These are phyloP conservation scores for Megaleporinus macrocephalus DNA, from an alignment of 2,113 vertebrate genomes.

Conservation along the genomic window DNA sequence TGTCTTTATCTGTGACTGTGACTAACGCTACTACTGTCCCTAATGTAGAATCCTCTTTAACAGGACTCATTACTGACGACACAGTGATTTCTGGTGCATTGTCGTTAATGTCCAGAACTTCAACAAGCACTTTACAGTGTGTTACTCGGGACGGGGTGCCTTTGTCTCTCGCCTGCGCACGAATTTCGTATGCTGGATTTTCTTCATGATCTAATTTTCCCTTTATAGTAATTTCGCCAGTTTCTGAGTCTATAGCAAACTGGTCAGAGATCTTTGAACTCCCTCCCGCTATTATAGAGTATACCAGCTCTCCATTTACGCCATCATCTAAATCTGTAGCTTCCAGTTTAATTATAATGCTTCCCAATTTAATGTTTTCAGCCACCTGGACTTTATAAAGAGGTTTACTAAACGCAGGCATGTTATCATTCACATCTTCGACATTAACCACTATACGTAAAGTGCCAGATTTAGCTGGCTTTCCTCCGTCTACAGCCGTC, in stretches of 20 bases:
- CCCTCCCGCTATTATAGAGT: constrained; percentile 54
- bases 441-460: constrained; percentile 57
- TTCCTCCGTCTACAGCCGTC: constrained; percentile 73
- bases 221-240: constrained; percentile 50
- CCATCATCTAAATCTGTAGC: constrained; percentile 70
- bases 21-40: constrained; percentile 77
- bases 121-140: constrained; percentile 71
- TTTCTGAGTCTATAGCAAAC: constrained; percentile 50
- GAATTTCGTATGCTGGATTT: constrained; percentile 68
- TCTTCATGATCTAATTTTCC: constrained; percentile 74
- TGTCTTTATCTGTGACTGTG: constrained; percentile 74
- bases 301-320: constrained; percentile 65
- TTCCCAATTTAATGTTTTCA: constrained; percentile 58
- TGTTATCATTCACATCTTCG: constrained; percentile 65
- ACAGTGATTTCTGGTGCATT: constrained; percentile 74
- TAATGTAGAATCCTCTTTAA: constrained; percentile 68
- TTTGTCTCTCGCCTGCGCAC: constrained; percentile 67
- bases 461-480: constrained; percentile 60
- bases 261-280: constrained; percentile 19
- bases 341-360: constrained; percentile 52
- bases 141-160: constrained; percentile 54
- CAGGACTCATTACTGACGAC: constrained; percentile 70
- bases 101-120: constrained; percentile 77
- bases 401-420: constrained; percentile 57
- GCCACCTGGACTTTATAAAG: constrained; percentile 58